These are phyloP conservation scores for Hypotaenidia philippensis DNA, from an alignment of 2,797 vertebrate genomes.

Conservation along the genomic window DNA sequence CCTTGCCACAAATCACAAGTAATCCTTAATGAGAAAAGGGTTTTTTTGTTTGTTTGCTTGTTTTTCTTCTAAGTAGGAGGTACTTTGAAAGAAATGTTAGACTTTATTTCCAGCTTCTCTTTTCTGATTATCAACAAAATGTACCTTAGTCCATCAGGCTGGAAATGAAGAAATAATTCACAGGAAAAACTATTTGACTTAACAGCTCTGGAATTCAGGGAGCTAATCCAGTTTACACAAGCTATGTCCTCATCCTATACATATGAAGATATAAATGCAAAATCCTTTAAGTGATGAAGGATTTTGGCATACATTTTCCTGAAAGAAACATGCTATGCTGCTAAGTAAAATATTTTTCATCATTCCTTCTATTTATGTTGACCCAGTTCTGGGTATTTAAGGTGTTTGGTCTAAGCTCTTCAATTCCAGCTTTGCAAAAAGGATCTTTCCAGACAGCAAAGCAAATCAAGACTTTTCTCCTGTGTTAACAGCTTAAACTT, in stretches of 20 bases:
- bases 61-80: not conserved
- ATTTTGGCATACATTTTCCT: not conserved
- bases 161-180: not conserved
- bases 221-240: constrained; percentile 2
- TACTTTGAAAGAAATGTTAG: not conserved
- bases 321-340: not conserved
- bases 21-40: constrained; percentile 53
- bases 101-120: not conserved
- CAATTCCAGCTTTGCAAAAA: constrained; percentile 1
- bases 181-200: not conserved
- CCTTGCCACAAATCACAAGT: constrained; percentile 3
- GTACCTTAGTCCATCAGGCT: not conserved
- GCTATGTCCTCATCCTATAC: not conserved
- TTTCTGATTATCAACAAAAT: not conserved
- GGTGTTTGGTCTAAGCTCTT: not conserved
- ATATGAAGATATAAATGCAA: not conserved
- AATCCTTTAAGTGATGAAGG: not conserved
- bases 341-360: constrained; percentile 4
- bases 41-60: not conserved
- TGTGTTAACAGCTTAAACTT: not conserved
- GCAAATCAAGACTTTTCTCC: not conserved
- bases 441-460: not conserved
- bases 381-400: constrained; percentile 13
- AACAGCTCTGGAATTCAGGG: not conserved
- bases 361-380: not conserved